These are phyloP conservation scores for Scylla paramamosain DNA, from an alignment of 1,140 invertebrate species.

Conservation along the genomic window DNA sequence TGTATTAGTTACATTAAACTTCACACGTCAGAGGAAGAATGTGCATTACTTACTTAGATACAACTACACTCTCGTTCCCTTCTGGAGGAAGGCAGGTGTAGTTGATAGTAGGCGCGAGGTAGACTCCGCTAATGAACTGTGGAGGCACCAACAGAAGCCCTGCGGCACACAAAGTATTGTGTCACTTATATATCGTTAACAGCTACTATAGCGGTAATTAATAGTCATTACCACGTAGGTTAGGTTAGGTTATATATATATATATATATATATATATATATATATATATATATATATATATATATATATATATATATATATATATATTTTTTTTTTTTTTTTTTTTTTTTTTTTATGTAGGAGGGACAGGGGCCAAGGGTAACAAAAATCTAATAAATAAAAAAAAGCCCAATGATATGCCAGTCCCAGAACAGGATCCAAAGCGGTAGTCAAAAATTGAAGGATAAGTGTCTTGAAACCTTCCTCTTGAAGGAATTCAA, in stretches of 20 bases:
- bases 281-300: background rate
- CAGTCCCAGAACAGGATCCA: too few species aligned
- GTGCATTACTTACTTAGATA: background rate
- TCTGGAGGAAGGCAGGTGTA: conserved; percentile 28
- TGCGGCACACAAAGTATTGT: background rate
- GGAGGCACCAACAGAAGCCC: conserved; percentile 35
- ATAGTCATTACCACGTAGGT: background rate
- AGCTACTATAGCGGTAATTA: too few species aligned
- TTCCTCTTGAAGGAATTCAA: too few species aligned
- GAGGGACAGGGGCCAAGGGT: too few species aligned
- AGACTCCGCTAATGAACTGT: conserved; percentile 43
- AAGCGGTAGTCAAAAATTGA: too few species aligned
- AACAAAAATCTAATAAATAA: too few species aligned
- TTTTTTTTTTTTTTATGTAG: too few species aligned
- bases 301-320: background rate
- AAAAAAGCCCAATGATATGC: too few species aligned
- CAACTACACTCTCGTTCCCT: background rate
- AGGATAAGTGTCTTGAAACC: too few species aligned
- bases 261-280: background rate
- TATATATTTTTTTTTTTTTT: background rate
- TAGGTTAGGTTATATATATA: background rate
- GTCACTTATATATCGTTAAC: too few species aligned
- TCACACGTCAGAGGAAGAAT: background rate
- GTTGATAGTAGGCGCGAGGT: conserved; percentile 31
- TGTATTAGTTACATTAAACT: background rate